Conservation (phyloP, 2,797 vertebrate genomes). For the Cuculus canorus region DNA sequence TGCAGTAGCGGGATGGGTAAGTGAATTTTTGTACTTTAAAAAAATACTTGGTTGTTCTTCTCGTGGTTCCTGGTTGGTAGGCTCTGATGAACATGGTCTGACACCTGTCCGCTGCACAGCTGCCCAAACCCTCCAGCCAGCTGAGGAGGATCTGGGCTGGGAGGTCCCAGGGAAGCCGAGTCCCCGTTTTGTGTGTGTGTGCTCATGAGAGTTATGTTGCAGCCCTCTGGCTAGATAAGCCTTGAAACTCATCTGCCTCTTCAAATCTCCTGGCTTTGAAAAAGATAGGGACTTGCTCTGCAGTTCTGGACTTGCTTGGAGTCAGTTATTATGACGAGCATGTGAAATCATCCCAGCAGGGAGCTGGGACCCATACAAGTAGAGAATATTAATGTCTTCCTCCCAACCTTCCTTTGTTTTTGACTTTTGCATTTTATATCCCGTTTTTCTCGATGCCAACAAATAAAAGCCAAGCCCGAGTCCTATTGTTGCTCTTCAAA, state of each 20-base stretch:
- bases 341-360: not conserved
- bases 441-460: not conserved
- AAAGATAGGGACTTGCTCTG: not conserved
- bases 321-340: accelerated
- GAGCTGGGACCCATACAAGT: not conserved
- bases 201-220: accelerated
- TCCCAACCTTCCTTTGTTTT: not conserved
- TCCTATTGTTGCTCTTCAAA: not conserved
- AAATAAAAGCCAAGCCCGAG: not conserved
- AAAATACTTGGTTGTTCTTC: accelerated
- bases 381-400: not conserved
- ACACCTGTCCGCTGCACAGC: not conserved
- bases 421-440: not conserved
- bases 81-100: not conserved
- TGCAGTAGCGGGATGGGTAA: not conserved
- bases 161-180: accelerated
- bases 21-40: not conserved
- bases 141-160: not conserved
- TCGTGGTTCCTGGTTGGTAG: not conserved
- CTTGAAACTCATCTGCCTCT: not conserved
- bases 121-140: not conserved
- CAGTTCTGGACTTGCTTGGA: not conserved
- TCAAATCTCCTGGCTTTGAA: not conserved
- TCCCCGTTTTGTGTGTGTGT: accelerated
- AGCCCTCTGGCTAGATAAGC: not conserved